phyloP scores from a whole-genome alignment of 2,888 invertebrate species.

The Leucophenga maculata region DNA sequence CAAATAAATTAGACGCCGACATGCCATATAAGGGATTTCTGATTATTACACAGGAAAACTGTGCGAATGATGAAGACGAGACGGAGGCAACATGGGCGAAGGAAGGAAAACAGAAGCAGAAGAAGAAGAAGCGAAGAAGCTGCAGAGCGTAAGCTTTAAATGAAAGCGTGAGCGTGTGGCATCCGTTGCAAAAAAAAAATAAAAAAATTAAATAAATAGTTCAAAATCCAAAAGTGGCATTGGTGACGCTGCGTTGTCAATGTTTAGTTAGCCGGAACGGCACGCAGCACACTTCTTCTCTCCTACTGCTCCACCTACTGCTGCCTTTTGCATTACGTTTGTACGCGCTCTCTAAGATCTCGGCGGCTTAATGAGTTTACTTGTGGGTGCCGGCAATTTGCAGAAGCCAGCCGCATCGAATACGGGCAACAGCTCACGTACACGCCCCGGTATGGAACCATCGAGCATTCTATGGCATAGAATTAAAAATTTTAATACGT shows the following conservation, averaged over 20 bases:
- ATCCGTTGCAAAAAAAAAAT: conserved; percentile 40
- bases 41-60: neutral
- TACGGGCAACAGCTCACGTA: conserved; percentile 83
- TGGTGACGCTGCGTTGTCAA: neutral
- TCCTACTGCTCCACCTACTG: too few species aligned
- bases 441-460: conserved; percentile 79
- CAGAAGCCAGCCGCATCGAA: conserved; percentile 90
- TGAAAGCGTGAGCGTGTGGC: conserved; percentile 30
- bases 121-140: neutral
- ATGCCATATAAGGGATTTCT: conserved; percentile 39
- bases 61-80: conserved; percentile 19
- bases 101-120: conserved; percentile 41
- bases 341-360: conserved; percentile 52
- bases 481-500: too few species aligned
- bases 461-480: conserved; percentile 76
- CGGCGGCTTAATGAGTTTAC: conserved; percentile 81
- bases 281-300: too few species aligned
- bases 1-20: conserved; percentile 60
- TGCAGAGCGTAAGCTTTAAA: conserved; percentile 10
- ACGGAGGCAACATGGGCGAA: too few species aligned
- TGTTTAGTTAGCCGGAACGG: conserved; percentile 40
- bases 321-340: conserved; percentile 30
- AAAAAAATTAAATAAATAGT: neutral
- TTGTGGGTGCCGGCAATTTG: conserved; percentile 86
- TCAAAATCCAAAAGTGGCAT: neutral